Conservation (phyloP, 2,113 vertebrate genomes). For the Pyxicephalus adspersus region DNA sequence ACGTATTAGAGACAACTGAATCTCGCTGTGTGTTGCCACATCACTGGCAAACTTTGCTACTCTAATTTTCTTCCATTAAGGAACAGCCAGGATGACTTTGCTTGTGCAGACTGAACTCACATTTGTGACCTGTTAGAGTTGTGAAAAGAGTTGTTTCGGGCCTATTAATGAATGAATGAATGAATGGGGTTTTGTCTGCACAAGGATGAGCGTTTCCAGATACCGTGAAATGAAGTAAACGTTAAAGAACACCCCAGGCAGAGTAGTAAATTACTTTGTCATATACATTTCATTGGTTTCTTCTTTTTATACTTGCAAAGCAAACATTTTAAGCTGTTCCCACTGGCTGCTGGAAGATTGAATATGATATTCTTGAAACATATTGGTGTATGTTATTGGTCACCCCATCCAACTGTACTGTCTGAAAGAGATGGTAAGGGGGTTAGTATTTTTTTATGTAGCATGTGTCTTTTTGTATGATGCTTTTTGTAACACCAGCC, state of each 20-base stretch:
- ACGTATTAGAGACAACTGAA: conserved; percentile 26
- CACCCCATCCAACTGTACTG: conserved; percentile 18
- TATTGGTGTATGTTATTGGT: conserved; percentile 41
- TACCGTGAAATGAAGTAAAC: neutral
- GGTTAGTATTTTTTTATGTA: conserved; percentile 48
- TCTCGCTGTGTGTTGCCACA: neutral
- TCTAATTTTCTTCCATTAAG: neutral
- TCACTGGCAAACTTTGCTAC: neutral
- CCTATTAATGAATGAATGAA: neutral
- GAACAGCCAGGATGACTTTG: neutral
- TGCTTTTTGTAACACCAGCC: conserved; percentile 50
- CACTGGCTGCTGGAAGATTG: conserved; percentile 26
- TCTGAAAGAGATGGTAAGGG: conserved; percentile 5
- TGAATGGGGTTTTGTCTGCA: neutral
- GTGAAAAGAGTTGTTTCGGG: neutral
- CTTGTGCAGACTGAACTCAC: conserved; percentile 21
- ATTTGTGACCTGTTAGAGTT: neutral
- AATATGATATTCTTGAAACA: conserved; percentile 24
- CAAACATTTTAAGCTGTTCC: conserved; percentile 21
- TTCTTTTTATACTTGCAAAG: conserved; percentile 20
- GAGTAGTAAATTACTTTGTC: neutral
- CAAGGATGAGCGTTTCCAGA: neutral
- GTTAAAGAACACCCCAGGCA: neutral
- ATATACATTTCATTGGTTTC: conserved; percentile 19
- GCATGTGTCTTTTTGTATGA: conserved; percentile 55